Evolutionary conservation across 2,797 vertebrate species (phyloP).

Genomic region (Cacajao melanocephalus): DNA sequence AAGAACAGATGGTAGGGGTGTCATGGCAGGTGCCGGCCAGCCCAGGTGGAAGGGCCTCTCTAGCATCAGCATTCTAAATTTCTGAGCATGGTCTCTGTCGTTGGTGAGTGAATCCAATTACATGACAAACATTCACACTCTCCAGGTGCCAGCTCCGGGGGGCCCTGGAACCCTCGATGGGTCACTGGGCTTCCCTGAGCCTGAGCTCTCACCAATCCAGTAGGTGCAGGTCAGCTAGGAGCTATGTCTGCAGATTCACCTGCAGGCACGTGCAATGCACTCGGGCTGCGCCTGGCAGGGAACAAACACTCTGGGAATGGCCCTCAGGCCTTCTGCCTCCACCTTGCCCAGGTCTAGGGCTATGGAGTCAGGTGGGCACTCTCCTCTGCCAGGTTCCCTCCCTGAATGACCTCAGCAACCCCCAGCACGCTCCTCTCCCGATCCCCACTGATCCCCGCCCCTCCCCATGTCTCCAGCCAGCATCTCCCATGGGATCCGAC

Average conservation of each 20-base stretch:
- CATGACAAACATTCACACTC: no score
- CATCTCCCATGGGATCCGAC: neutral
- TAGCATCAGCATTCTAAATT: neutral
- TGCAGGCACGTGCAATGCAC: neutral
- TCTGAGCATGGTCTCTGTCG: neutral
- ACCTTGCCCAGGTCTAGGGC: neutral
- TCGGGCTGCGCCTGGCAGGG: neutral
- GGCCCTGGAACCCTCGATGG: neutral
- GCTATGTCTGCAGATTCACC: neutral
- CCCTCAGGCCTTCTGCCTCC: neutral
- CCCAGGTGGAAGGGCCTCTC: no score
- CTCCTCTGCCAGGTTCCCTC: neutral
- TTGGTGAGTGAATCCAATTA: neutral
- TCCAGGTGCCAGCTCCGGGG: neutral
- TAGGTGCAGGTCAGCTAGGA: neutral
- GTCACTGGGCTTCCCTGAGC: neutral
- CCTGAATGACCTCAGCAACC: no score
- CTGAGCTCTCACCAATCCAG: neutral
- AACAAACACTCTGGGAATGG: no score
- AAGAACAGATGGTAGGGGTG: fast-evolving
- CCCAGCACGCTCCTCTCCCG: neutral
- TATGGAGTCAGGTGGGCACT: neutral
- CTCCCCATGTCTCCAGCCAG: fast-evolving
- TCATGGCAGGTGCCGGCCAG: fast-evolving
- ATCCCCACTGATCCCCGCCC: neutral